Evolutionary conservation across 2,888 invertebrate genomes (phyloP).

Genomic region (Chloromyia formosa): DNA sequence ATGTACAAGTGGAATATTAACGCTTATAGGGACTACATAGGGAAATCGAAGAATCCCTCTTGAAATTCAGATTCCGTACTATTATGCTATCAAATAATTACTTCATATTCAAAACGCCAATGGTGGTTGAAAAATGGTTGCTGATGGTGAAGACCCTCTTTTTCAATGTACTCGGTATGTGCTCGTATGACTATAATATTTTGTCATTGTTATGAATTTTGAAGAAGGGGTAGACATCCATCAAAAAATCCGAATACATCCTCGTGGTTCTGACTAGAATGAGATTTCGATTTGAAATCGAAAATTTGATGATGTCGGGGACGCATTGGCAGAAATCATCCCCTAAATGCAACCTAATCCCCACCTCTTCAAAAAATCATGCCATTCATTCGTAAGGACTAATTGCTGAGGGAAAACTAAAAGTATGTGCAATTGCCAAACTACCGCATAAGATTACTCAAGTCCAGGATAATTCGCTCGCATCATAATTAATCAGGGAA

Average conservation of each 20-base stretch:
- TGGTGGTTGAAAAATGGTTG: conserved; percentile 38
- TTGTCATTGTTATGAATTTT: conserved; percentile 10
- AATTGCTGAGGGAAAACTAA: conserved; percentile 13
- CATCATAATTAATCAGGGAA: background rate
- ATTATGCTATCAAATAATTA: conserved; percentile 38
- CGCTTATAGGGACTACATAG: background rate
- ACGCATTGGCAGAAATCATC: background rate
- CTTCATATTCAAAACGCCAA: conserved; percentile 36
- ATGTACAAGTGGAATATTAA: background rate
- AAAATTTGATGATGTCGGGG: background rate
- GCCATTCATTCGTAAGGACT: conserved; percentile 19
- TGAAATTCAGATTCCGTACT: background rate
- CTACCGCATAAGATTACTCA: too few species aligned
- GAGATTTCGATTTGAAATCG: conserved; percentile 8
- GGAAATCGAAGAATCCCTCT: background rate
- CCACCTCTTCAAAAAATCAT: background rate
- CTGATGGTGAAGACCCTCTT: background rate
- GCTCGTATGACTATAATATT: background rate
- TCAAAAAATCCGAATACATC: background rate
- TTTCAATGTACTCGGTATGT: background rate
- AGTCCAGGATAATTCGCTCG: background rate
- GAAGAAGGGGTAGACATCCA: conserved; percentile 1
- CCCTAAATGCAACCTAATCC: background rate
- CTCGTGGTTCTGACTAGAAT: background rate
- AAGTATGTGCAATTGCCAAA: background rate